phyloP scores from a whole-genome alignment of 2,113 vertebrate species.

The Cololabis saira region DNA sequence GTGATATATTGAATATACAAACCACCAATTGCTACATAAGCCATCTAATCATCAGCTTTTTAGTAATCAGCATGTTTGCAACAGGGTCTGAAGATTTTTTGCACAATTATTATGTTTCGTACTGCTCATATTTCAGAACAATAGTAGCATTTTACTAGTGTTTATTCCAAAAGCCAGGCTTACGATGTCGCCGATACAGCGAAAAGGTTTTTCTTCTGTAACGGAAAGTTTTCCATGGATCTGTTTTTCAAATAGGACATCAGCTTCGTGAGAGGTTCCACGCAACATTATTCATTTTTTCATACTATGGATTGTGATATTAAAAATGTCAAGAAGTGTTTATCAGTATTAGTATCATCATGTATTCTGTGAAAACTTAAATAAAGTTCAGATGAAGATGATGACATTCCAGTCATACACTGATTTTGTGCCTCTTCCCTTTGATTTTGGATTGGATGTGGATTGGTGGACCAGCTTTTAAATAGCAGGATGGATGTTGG shows the following conservation, averaged over 20 bases:
- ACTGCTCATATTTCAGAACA: slow-evolving; percentile 59
- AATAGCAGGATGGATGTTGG: no score
- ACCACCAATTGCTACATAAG: slow-evolving; percentile 62
- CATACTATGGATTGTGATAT: slow-evolving; percentile 68
- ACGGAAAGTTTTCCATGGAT: slow-evolving; percentile 37
- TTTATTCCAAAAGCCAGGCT: slow-evolving; percentile 60
- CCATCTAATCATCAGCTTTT: slow-evolving; percentile 67
- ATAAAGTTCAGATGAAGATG: slow-evolving; percentile 71
- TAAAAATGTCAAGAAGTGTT: slow-evolving; percentile 74
- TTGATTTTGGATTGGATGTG: no score
- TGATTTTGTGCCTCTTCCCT: slow-evolving; percentile 21
- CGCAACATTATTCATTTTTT: slow-evolving; percentile 63
- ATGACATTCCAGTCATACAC: slow-evolving; percentile 28
- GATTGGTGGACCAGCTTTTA: no score
- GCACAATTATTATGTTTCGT: slow-evolving; percentile 69
- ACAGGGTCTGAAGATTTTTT: slow-evolving; percentile 70
- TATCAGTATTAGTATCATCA: slow-evolving; percentile 72
- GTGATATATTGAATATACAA: slow-evolving; percentile 64
- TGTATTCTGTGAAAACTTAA: slow-evolving; percentile 77
- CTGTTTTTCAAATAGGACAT: slow-evolving; percentile 61
- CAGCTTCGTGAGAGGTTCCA: slow-evolving; percentile 59
- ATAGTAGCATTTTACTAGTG: slow-evolving; percentile 55
- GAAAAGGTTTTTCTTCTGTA: background rate
- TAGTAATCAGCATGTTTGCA: slow-evolving; percentile 69
- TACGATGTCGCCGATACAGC: slow-evolving; percentile 35